phyloP scores from a whole-genome alignment of 2,797 vertebrate genomes.

The Xyrichtys novacula region DNA sequence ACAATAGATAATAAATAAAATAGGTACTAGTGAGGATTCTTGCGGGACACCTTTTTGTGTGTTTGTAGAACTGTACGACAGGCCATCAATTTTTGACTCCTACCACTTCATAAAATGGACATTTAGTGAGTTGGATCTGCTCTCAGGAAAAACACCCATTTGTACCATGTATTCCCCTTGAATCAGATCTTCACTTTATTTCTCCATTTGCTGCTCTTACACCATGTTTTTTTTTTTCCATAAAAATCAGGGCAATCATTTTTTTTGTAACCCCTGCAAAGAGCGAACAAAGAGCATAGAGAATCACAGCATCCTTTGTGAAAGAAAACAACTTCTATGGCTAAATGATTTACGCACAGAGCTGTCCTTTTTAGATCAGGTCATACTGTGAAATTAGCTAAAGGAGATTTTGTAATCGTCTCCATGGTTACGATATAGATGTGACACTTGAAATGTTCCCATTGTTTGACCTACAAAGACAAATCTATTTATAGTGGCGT shows the following conservation, averaged over 20 bases:
- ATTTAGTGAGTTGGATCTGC: neutral
- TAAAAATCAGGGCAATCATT: neutral
- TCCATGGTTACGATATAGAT: conserved; percentile 16
- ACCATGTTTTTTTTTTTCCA: neutral
- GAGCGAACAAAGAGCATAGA: neutral
- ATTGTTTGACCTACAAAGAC: conserved; percentile 55
- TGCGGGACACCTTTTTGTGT: too few species aligned
- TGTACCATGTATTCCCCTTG: neutral
- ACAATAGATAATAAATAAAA: too few species aligned
- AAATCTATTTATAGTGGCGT: conserved; percentile 43
- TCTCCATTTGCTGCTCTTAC: neutral
- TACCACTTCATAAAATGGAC: too few species aligned
- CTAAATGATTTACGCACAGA: neutral
- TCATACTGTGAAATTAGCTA: conserved; percentile 1
- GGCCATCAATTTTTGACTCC: too few species aligned
- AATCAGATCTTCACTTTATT: neutral
- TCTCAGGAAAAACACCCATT: too few species aligned
- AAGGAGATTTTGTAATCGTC: conserved; percentile 7
- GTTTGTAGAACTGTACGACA: too few species aligned
- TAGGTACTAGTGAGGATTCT: too few species aligned
- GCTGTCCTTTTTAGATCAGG: neutral
- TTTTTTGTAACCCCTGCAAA: neutral
- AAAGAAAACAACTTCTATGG: neutral
- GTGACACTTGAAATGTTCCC: conserved; percentile 30
- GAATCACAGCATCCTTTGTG: neutral